phyloP scores from a whole-genome alignment of 2,113 vertebrate species.

The Hassar affinis region DNA sequence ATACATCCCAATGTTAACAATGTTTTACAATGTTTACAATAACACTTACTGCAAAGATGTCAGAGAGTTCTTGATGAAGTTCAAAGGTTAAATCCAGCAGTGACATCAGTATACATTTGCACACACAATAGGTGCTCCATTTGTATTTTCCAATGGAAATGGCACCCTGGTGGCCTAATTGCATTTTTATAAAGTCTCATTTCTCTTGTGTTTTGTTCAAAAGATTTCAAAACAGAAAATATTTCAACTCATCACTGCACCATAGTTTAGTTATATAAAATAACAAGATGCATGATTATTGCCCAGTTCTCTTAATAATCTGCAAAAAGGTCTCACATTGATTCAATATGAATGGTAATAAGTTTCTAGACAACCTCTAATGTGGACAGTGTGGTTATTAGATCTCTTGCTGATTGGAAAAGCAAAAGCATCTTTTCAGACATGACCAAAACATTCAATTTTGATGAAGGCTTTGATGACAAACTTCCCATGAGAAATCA shows the following conservation, averaged over 20 bases:
- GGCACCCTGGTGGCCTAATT: not conserved
- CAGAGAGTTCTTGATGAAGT: not conserved
- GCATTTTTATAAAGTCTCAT: not conserved
- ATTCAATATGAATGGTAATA: conserved; percentile 33
- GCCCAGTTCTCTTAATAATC: not conserved
- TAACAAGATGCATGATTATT: not conserved
- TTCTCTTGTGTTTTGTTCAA: not conserved
- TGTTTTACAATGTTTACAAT: too few relatives aligned
- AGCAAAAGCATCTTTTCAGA: not conserved
- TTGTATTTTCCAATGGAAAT: not conserved
- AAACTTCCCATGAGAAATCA: not conserved
- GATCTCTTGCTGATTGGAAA: not conserved
- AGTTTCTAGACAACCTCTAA: conserved; percentile 51
- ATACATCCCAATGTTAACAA: too few relatives aligned
- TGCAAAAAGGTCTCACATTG: not conserved
- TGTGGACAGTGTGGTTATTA: not conserved
- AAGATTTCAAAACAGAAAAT: not conserved
- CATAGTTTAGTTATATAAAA: not conserved
- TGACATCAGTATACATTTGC: not conserved
- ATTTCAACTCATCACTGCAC: not conserved
- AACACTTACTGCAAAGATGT: too few relatives aligned
- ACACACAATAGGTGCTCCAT: not conserved
- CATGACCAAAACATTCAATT: not conserved
- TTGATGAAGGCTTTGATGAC: not conserved
- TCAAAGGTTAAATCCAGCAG: too few relatives aligned